Evolutionary conservation across 2,113 vertebrate genomes (phyloP), one percentile per base, ranked within the genome.

Genomic region (Phalacrocorax aristotelis): DNA sequence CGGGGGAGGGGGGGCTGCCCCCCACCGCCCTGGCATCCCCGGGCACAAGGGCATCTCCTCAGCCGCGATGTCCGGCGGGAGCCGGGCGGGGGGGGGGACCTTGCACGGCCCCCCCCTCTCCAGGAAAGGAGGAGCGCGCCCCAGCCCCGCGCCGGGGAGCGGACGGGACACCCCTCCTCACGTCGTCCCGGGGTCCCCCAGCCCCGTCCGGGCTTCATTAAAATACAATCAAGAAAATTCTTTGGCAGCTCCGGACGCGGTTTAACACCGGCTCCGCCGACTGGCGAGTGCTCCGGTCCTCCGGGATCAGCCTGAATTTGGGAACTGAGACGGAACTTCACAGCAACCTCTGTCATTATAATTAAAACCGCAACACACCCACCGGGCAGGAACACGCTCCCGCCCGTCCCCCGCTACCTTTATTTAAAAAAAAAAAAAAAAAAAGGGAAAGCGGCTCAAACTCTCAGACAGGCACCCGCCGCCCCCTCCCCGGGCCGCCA

Each of bases 331-430:
- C 61, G 42, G 84, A 94, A 93, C 96, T 95, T 96, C 54, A 77
- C 74, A 40, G 61, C 87, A 78, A 97, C 97, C 95, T 96, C 97
- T 96, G 96, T 90, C 97, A 80, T 90, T 91, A 69, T 66, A 95
- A 96, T 96, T 93, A 84, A 84, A 82, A 82, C 95, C 17, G 88
- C 55, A 88, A 92, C 94, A 76, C 95, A 96, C 88, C 77, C 93
- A 55, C 87, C 66, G 80, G 76, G 65, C 55, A 80, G 58, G 23
- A 95, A 29, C 83, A 32, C 46, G 21, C 48, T 95, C 78, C 84
- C 70, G 13, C 42, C 42, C 42, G 42, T 15, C 42, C 42, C 38
- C 38, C 38, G 38, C 38, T 38, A 38, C 38, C 38, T 38, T 38
- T 38, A 38, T 38, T 38, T 38, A 38, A 38, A 38, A 38, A 38